A percentile compares a stretch with the other conserved stretches of the same genome.
phyloP scores from a whole-genome alignment of 2,888 invertebrate species.

The Monoplex corrugatus region DNA sequence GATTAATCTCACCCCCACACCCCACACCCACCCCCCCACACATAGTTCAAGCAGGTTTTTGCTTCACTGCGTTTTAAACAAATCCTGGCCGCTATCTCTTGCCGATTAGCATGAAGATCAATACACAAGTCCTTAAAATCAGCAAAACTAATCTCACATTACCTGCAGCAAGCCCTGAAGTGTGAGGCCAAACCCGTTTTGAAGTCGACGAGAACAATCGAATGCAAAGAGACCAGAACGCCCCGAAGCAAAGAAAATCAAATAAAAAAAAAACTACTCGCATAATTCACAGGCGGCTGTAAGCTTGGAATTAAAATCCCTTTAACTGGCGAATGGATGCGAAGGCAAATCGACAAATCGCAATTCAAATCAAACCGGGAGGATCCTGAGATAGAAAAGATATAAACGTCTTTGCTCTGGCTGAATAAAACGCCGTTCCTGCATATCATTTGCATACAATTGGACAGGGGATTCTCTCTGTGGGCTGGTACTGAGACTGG shows the following conservation, averaged over 20 bases:
- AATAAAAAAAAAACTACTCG: neutral
- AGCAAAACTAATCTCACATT: neutral
- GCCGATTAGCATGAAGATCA: neutral
- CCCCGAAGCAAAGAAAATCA: neutral
- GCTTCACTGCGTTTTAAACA: no score
- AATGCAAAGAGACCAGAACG: no score
- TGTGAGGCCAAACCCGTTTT: neutral
- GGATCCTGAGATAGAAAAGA: neutral
- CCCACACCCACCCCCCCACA: neutral
- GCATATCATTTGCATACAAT: slow-evolving; percentile 5
- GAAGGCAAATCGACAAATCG: neutral
- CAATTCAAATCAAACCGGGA: neutral
- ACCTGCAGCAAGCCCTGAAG: no score
- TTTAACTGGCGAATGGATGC: neutral
- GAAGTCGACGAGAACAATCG: neutral
- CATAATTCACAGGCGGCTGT: neutral
- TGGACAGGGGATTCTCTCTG: neutral
- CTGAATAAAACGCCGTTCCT: neutral
- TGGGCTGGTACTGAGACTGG: neutral
- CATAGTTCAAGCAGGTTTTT: no score
- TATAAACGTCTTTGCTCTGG: slow-evolving; percentile 1
- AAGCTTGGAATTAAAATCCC: no score
- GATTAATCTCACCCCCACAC: neutral
- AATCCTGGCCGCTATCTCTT: no score
- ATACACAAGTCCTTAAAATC: neutral